Evolutionary conservation across 2,888 invertebrate species (phyloP), one percentile per base, ranked within the genome.

Genomic region (Conus canariensis): DNA sequence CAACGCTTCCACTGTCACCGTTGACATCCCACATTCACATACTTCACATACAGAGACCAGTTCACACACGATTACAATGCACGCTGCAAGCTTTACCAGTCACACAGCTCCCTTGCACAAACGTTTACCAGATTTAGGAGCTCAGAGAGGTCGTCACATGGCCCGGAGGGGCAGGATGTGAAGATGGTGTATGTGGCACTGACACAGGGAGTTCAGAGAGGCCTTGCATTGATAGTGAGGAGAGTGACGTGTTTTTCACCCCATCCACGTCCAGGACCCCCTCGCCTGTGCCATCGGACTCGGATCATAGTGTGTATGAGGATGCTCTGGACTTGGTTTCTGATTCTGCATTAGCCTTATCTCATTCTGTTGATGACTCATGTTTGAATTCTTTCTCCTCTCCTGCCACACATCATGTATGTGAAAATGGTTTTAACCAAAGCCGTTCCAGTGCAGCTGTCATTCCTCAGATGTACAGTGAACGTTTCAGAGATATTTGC

Each of bases 251-350:
- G 8, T 86, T 86, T 45, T 12, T 67, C 64, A 86, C 86, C 3
- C 86, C 86, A 1, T 45, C 86, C 30, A 16, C 64, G 22, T 86
- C 86, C 86, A 86, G 86, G 60, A 4, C 64, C 1, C 45, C 30
- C 19, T 86, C 86, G 30, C 86, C 86, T 1, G 45, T 30, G 14
- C 60, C 30, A 2, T 86, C 64, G 8, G 86, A 86, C 30, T 86
- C 86, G 64, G 67, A 67, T 12, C 59, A 85, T 8, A 86, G 86
- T 67, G 86, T 67, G 22, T 86, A 86, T 45, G 86, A 86, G 45
- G 86, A 86, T 67, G 86, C 86, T 67, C 45, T 60, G 25, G 86
- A 86, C 12, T 86, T 22, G 8, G 56, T 22, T n/a, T 45, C 45
- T 64, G 59, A 58, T 80, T 14, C 25, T 25, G 25, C 25, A 60